Percentiles rank a stretch among this genome's conserved stretches.
Conservation (phyloP, 2,888 invertebrate species). For the Rhingia rostrata region DNA sequence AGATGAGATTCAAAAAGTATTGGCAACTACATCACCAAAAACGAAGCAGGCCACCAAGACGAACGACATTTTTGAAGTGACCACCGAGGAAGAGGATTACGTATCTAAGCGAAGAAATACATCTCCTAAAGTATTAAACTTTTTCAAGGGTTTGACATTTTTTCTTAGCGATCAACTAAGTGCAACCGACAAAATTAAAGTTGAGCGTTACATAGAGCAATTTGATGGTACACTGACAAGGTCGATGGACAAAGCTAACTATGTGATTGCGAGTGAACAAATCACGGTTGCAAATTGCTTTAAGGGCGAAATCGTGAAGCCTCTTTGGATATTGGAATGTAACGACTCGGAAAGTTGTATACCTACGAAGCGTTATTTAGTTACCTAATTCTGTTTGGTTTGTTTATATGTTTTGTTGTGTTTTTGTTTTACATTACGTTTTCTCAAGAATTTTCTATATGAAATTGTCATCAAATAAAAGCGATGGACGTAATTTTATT, state of each 20-base stretch:
- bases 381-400: constrained; percentile 11
- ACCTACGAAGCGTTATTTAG: constrained; percentile 75
- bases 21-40: constrained; percentile 53
- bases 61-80: constrained; percentile 78
- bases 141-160: constrained; percentile 75
- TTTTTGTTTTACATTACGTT: background rate
- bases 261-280: constrained; percentile 66
- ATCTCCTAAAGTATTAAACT: constrained; percentile 11
- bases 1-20: constrained; percentile 80
- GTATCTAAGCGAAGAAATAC: constrained; percentile 69
- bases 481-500: no score
- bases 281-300: constrained; percentile 28
- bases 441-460: no score
- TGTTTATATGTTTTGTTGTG: background rate
- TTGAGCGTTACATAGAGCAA: constrained; percentile 71
- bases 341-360: constrained; percentile 75
- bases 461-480: no score
- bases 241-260: constrained; percentile 61
- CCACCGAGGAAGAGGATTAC: constrained; percentile 82
- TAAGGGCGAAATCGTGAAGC: constrained; percentile 74
- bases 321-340: constrained; percentile 77
- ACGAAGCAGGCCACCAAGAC: constrained; percentile 16
- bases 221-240: constrained; percentile 69
- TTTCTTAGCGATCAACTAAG: constrained; percentile 74
- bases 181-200: constrained; percentile 71